Evolutionary conservation across 2,888 invertebrate genomes (phyloP), one percentile per base, ranked within the genome.

Genomic region (Apamea crenata): DNA sequence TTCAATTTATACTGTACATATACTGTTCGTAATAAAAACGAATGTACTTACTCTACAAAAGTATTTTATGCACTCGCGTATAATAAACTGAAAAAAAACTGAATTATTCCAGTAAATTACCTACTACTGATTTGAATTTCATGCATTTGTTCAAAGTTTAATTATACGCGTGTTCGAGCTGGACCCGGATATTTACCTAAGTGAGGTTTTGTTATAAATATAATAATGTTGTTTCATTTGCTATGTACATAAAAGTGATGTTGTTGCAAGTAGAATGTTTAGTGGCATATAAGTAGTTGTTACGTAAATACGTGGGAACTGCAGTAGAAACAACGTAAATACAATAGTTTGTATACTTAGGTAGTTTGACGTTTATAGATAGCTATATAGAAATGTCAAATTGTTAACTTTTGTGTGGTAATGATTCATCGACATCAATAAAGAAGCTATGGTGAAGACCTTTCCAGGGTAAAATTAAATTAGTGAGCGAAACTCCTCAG

Each of bases 61-160:
- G n/a, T 53, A 65, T 3, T n/a, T 10, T 21, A 50, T 18, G n/a
- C 8, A 67, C 8, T 29, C 16, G 14, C 8, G 10, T 50, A 50
- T 36, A 21, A 44, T 47, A 16, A 44, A 76, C 2, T n/a, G 56
- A 65, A n/a, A n/a, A n/a, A n/a, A n/a, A n/a, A 29, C 12, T 59
- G 10, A 77, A 82, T 59, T 56, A 59, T 50, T 82, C 69, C 40
- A 75, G 65, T 82, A 40, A 21, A 69, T 40, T 21, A n/a, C 47
- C 40, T 47, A 47, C 47, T 40, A 32, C 10, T 65, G 56, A 69
- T 69, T 75, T 21, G 21, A 70, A 82, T 69, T 56, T 69, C 47
- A 82, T 44, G 76, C n/a, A 59, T 66, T 65, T 47, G 25, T 56
- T 32, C 47, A n/a, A 69, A 59, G 40, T 81, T 76, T n/a, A 76